These are phyloP conservation scores for Rhagoletis zephyria DNA, from an alignment of 1,140 invertebrate species.

Conservation along the genomic window DNA sequence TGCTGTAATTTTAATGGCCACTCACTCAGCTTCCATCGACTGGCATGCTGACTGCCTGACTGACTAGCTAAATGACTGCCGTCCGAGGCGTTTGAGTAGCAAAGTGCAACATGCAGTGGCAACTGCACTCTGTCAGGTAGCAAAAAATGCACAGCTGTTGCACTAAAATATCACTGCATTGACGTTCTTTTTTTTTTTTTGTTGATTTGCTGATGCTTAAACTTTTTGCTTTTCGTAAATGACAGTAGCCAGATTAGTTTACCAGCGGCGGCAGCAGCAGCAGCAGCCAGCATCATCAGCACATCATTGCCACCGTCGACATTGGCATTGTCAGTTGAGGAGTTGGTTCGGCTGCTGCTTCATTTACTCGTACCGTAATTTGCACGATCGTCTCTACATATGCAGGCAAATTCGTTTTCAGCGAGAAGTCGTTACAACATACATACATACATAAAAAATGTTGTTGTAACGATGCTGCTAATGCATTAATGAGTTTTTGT, in stretches of 20 bases:
- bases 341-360: background rate
- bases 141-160: slow-evolving; percentile 41
- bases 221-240: slow-evolving; percentile 33
- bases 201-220: background rate
- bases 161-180: slow-evolving; percentile 30
- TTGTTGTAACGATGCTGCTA: slow-evolving; percentile 19
- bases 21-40: background rate
- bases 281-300: slow-evolving; percentile 29
- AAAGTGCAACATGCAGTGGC: slow-evolving; percentile 48
- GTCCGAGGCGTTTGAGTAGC: slow-evolving; percentile 20
- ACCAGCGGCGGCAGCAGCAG: background rate
- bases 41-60: slow-evolving; percentile 18
- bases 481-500: slow-evolving; percentile 3
- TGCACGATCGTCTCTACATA: slow-evolving; percentile 21
- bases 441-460: too few relatives aligned
- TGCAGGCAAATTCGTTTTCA: background rate
- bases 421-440: background rate
- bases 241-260: slow-evolving; percentile 50
- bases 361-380: slow-evolving; percentile 20
- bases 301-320: slow-evolving; percentile 44
- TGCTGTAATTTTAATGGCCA: slow-evolving; percentile 30
- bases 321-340: slow-evolving; percentile 46
- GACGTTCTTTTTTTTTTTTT: background rate
- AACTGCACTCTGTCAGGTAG: slow-evolving; percentile 23
- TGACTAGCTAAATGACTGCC: slow-evolving; percentile 11